A percentile compares a stretch with the other conserved stretches of the same genome.
These are phyloP conservation scores for Drosophila limbata DNA, from an alignment of 2,888 invertebrate genomes.

Conservation along the genomic window DNA sequence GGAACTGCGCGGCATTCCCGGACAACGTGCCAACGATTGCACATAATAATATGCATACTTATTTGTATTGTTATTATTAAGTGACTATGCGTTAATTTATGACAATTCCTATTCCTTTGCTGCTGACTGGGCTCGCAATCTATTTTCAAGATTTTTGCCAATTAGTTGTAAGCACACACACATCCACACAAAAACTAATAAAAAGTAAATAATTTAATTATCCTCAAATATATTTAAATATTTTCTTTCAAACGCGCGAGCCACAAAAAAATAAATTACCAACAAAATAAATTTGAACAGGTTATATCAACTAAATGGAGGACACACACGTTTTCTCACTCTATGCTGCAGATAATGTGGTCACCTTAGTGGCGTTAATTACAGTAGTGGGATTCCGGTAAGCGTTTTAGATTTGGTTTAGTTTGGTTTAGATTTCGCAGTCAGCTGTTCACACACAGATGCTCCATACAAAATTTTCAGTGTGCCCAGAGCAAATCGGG, in stretches of 20 bases:
- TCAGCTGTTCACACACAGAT: no score
- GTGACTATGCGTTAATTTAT: conserved; percentile 50
- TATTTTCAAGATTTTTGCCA: conserved; percentile 77
- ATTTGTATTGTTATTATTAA: conserved; percentile 24
- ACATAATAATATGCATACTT: conserved; percentile 81
- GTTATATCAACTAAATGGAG: not conserved
- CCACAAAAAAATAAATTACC: not conserved
- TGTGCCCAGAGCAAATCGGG: no score
- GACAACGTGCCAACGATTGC: conserved; percentile 85
- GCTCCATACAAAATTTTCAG: no score
- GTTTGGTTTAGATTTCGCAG: no score
- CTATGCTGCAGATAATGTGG: not conserved
- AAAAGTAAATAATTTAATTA: conserved; percentile 20
- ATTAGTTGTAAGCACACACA: conserved; percentile 53
- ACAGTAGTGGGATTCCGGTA: no score
- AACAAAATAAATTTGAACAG: conserved; percentile 18
- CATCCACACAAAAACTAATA: conserved; percentile 5
- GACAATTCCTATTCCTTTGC: conserved; percentile 34
- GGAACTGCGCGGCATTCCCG: conserved; percentile 86
- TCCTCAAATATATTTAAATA: not conserved
- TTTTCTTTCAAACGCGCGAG: not conserved
- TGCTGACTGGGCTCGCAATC: conserved; percentile 67
- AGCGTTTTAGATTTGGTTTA: no score
- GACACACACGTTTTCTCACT: not conserved
- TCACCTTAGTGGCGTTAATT: not conserved